Base-by-base conservation (phyloP, 2,113 vertebrate genomes). In the Rhynchomys soricoides region DNA sequence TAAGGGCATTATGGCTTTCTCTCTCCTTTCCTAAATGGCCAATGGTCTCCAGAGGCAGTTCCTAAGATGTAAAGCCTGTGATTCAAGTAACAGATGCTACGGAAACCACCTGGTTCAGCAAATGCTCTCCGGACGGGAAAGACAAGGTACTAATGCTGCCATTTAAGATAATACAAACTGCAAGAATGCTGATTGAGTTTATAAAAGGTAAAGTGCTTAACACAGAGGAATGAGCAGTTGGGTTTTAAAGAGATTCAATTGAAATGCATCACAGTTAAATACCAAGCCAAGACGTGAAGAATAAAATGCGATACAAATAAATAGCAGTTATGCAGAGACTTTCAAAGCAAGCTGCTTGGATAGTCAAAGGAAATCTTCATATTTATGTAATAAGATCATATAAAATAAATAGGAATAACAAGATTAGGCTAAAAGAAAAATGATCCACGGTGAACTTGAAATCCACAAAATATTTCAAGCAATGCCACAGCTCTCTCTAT, bases 201-300 rank as follows among this genome's bases (percentile, higher is more conserved):
- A 57, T 96, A 73, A 91, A 95, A 95, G 86, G 86, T 93, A 93
- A 96, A 93, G 29, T 70, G 86, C 90, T 96, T 97, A 97, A 94
- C n/a, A 73, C 57, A 57, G 91, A 97, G 48, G 43, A 97, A 96
- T 86, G 37, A 94, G 57, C 22, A 66, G 52, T 82, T 96, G 50
- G 57, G 94, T 97, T 97, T 97, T 97, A 94, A 96, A 85, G 59
- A 66, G 91, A 98, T 97, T 97, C 92, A 87, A 96, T 94, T 97
- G 94, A 98, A 98, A 98, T 97, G 97, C 97, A 98, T 96, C 96
- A 98, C 97, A 97, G 95, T 89, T 86, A 88, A 97, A 85, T 97
- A 86, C 3, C 24, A 86, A 96, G 89, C 70, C 86, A 89, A 83
- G 77, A 97, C 90, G 89, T 94, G 82, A 29, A 95, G 43, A 97